Conservation (phyloP, 2,888 invertebrate species). For the Heteropelma amictum region DNA sequence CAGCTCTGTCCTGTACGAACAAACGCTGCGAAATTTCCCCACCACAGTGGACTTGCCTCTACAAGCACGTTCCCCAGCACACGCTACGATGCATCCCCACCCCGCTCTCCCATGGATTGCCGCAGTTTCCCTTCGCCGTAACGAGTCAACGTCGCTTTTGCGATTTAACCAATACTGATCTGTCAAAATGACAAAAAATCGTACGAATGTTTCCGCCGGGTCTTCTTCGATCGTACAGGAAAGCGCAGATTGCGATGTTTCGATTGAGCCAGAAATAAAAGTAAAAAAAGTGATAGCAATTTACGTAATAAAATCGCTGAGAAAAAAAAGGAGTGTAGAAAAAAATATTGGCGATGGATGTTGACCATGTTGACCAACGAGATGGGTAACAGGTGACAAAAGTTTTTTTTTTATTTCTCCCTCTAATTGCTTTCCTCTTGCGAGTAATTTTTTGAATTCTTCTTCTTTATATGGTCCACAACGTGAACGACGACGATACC, state of each 20-base stretch:
- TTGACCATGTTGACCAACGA: too few relatives aligned
- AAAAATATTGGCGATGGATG: too few relatives aligned
- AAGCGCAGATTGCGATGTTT: too few relatives aligned
- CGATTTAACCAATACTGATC: neutral
- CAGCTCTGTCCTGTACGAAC: neutral
- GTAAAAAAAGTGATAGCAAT: too few relatives aligned
- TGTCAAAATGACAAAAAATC: neutral
- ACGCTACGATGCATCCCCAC: neutral
- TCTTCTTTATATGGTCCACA: slow-evolving; percentile 16
- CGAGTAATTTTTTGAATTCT: neutral
- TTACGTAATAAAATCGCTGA: too few relatives aligned
- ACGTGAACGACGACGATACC: slow-evolving; percentile 15
- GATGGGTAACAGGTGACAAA: too few relatives aligned
- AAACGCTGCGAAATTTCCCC: neutral
- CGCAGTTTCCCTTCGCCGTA: neutral
- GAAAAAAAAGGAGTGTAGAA: too few relatives aligned
- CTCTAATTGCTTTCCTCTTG: neutral
- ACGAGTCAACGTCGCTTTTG: neutral
- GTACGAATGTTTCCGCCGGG: too few relatives aligned
- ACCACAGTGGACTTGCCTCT: neutral
- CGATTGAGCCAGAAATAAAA: too few relatives aligned
- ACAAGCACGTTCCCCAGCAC: neutral
- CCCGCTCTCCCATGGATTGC: neutral
- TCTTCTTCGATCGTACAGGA: too few relatives aligned
- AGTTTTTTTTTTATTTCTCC: too few relatives aligned